Base-by-base conservation (phyloP, 2,113 vertebrate species). In the Myanophis thanlyinensis region DNA sequence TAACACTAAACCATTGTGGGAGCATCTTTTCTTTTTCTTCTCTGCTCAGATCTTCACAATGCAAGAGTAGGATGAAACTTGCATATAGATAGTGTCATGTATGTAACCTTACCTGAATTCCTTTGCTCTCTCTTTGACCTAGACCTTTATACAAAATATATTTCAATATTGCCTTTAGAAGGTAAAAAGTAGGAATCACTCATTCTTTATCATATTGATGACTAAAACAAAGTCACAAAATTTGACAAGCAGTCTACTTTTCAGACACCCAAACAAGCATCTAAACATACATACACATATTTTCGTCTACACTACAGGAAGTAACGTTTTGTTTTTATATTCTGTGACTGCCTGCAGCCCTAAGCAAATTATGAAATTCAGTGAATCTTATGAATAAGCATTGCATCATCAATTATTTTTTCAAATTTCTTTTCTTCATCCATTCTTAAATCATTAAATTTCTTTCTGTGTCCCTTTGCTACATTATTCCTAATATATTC, bases 121-220 rank as follows among this genome's bases (percentile, higher is more conserved):
- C 47, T 88, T 95, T 52, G 86, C 85, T 93, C 46, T 23, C 80
- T 91, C 87, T 95, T 95, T 94, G 35, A 46, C 73, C 44, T 40
- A 89, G 54, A 94, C 89, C 91, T 84, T 88, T 91, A 95, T 84
- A 88, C 30, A 89, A n/a, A 5, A 6, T 80, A 59, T 67, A 94
- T 84, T 90, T 67, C 9, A 92, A 89, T 56, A 49, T 59, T 0
- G 6, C 73, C 30, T 54, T 12, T 13, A 0, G 7, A 87, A 87
- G 94, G 30, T 3, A 84, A 44, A 44, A 92, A 52, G 94, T 40
- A 89, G 30, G 67, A 92, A 94, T 95, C 88, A 89, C 87, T 91
- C 56, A 48, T 94, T 91, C 54, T 94, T 94, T 92, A 94, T 92
- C 94, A 95, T 96, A 93, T 11, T 90, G 44, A 73, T 94, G 18